phyloP scores from a whole-genome alignment of 2,113 vertebrate species.

The Strigops habroptila region DNA sequence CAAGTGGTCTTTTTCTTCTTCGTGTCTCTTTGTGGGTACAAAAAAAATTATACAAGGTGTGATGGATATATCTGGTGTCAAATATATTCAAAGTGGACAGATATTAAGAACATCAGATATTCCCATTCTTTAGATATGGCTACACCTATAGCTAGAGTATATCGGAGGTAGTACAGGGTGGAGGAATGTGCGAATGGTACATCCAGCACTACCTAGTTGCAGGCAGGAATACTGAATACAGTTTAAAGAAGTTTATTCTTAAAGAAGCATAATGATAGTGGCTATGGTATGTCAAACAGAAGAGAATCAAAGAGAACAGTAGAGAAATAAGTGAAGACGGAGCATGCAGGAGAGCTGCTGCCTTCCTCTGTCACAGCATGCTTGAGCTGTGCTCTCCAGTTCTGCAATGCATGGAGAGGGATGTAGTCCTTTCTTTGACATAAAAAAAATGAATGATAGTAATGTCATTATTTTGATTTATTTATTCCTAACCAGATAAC shows the following conservation, averaged over 20 bases:
- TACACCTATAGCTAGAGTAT: not conserved
- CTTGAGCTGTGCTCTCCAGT: not conserved
- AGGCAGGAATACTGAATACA: not conserved
- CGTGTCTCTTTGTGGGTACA: not conserved
- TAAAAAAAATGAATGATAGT: not conserved
- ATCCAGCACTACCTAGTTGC: not conserved
- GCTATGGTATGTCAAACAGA: not conserved
- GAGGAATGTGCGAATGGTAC: not conserved
- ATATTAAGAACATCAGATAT: not conserved
- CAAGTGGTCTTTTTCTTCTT: not conserved
- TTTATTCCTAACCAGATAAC: not conserved
- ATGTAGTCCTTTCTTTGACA: not conserved
- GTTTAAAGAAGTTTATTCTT: not conserved
- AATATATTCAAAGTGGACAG: not conserved
- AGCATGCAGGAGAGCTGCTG: not conserved
- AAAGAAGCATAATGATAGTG: not conserved
- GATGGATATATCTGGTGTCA: not conserved
- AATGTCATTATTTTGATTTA: not conserved
- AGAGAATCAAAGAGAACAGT: rapidly evolving
- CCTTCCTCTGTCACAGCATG: not conserved
- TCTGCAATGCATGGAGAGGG: rapidly evolving
- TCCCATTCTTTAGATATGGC: rapidly evolving
- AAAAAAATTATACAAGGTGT: rapidly evolving
- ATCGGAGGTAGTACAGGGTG: rapidly evolving
- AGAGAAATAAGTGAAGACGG: not conserved